Base-by-base conservation (phyloP, 2,888 invertebrate genomes). In the Encarsia formosa region DNA sequence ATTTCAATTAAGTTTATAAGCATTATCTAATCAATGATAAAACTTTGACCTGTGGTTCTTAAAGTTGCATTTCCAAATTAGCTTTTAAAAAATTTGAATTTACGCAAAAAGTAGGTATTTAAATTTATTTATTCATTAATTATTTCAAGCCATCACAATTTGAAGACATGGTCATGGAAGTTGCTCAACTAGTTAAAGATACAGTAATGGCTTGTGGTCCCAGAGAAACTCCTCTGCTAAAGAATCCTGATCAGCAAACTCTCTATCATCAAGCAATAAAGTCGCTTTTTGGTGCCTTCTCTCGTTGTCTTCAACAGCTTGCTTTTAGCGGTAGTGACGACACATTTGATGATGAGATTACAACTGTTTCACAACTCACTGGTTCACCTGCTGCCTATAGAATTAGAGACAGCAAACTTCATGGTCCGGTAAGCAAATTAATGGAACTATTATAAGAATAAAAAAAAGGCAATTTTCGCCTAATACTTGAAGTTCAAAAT, bases 161-260 rank as follows among this genome's bases (percentile, higher is more conserved):
- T 66, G 86, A 90, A 68, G 80, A 83, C 61, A 79, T 86, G 58
- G 81, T 91, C 3, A 79, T 82, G 62, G 88, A 88, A 64, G 84
- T 87, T 1, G 75, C 88, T n/a, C 78, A 86, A 74, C 76, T 81
- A 39, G 80, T 83, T 5, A 80, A 81, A 59, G 86, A 87, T 62
- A 83, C 87, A 0, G 84, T 87, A 42, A 79, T 89, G 43, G 81
- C 82, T 57, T 82, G 83, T 38, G 88, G 87, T 63, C 79, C 81
- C 11, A 80, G 85, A 59, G 88, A 87, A 74, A 75, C 75, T 5
- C 74, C 77, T 2, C 64, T 85, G 15, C 70, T 84, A 24, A 79
- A 79, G 34, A 79, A 78, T 65, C 64, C 77, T 67, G 76, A 78
- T 0, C 67, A 71, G 35, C 67, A 69, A 49, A 58, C 62, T 11